Evolutionary conservation across 1,140 invertebrate species (phyloP).

Genomic region (Lerema accius): DNA sequence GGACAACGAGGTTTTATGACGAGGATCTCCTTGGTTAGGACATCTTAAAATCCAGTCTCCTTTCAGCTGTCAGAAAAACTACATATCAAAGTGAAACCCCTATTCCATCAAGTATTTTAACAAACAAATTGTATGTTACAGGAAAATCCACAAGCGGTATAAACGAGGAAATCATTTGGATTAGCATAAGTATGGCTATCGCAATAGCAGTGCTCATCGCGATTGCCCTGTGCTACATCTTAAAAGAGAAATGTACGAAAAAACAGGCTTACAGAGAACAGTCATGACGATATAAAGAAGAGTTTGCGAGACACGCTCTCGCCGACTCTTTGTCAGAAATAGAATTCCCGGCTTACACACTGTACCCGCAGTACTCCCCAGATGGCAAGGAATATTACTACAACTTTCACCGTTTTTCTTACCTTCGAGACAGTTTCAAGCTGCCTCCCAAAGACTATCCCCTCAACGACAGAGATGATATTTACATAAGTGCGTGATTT

Average conservation of each 20-base stretch:
- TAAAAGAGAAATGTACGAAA: constrained; percentile 90
- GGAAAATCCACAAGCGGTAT: constrained; percentile 90
- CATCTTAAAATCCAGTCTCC: no score
- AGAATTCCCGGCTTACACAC: constrained; percentile 68
- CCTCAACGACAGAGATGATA: constrained; percentile 55
- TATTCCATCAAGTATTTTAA: neutral
- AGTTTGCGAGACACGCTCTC: constrained; percentile 74
- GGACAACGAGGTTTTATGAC: no score
- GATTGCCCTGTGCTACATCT: constrained; percentile 91
- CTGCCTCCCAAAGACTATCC: constrained; percentile 72
- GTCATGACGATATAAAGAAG: constrained; percentile 84
- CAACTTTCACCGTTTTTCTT: constrained; percentile 76
- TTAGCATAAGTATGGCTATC: constrained; percentile 92
- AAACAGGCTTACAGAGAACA: constrained; percentile 87
- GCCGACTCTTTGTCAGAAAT: constrained; percentile 66
- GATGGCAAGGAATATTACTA: constrained; percentile 77
- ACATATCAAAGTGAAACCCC: neutral
- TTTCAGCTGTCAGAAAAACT: no score
- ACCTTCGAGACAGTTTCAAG: constrained; percentile 69
- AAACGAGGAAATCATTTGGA: constrained; percentile 94
- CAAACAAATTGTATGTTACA: constrained; percentile 57
- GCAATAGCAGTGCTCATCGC: constrained; percentile 91
- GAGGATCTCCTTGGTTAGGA: no score
- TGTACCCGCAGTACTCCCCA: constrained; percentile 75
- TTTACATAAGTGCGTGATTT: constrained; percentile 73